Base-by-base conservation (phyloP, 1,140 invertebrate species). In the Amyelois transitella region DNA sequence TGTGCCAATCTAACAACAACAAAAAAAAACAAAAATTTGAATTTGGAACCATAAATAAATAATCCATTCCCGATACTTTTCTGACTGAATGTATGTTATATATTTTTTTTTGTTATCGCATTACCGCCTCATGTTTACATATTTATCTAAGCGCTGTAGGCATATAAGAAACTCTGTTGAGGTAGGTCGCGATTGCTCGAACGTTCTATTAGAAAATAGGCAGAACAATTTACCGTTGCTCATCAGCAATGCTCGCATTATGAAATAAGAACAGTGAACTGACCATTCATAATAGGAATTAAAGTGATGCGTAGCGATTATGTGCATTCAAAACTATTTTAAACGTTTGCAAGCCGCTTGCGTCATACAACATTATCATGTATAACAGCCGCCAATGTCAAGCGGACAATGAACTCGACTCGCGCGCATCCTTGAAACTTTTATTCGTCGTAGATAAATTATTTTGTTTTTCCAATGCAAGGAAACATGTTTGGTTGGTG, bases 311-410 rank as follows among this genome's bases (percentile, higher is more conserved):
- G 32, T 38, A 2, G 32, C 32, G 1, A 14, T 12, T 38, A 14
- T 38, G 12, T 38, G 32, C 32, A 38, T 38, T 38, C 17, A 38
- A 38, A 14, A 38, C 32, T 38, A 38, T 38, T 38, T 38, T 44
- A 60, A 60, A 60, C 45, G 62, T 45, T 58, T 57, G 32, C 32
- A 60, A 21, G 49, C 47, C 14, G 69, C 60, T 79, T 78, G 75
- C 81, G 77, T 82, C 79, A 81, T 66, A 49, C 62, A 58, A 19
- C 53, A 66, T 75, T 70, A 75, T 72, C 70, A 72, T 72, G 73
- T 66, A 69, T 58, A 60, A 69, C 67, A 72, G 61, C 62, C 57
- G 64, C 54, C 83, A 86, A 86, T 83, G 81, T 86, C 83, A 84
- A 64, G 54, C 57, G 83, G 62, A 49, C 78, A 57, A 69, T 85